Percentiles rank a stretch among this genome's conserved stretches.
Conservation (phyloP, 2,797 vertebrate species). For the Neosilurus mollespiculum region DNA sequence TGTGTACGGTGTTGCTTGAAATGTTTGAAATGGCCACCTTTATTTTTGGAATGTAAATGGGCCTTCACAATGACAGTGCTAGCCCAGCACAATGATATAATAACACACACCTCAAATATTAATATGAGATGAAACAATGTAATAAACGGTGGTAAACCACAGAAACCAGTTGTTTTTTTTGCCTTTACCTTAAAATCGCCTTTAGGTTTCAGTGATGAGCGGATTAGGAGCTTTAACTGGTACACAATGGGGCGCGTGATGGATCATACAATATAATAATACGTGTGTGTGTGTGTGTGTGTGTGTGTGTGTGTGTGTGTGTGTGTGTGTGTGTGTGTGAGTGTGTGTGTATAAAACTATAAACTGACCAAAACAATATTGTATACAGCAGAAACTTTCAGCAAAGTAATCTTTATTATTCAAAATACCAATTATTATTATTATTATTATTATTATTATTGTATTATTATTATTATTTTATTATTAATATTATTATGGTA, state of each 20-base stretch:
- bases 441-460: too few species aligned
- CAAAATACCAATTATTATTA: too few species aligned
- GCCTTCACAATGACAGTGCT: background rate
- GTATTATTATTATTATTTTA: too few species aligned
- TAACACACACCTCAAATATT: background rate
- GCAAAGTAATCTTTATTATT: too few species aligned
- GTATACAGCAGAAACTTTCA: too few species aligned
- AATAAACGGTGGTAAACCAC: background rate
- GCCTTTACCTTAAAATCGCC: background rate
- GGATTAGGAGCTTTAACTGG: constrained; percentile 1
- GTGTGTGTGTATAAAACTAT: background rate
- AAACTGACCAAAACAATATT: background rate
- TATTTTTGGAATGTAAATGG: too few species aligned
- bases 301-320: constrained; percentile 15
- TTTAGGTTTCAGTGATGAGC: background rate
- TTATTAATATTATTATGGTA: too few species aligned
- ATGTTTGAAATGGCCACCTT: too few species aligned
- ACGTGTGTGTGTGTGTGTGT: background rate
- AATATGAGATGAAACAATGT: background rate
- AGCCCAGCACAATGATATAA: background rate
- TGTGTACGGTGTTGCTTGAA: too few species aligned
- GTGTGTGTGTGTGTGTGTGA: constrained; percentile 5
- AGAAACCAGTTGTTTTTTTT: background rate
- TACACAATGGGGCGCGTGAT: background rate
- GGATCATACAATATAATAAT: background rate